Evolutionary conservation across 2,113 vertebrate genomes (phyloP).

Genomic region (Cheirogaleus medius): DNA sequence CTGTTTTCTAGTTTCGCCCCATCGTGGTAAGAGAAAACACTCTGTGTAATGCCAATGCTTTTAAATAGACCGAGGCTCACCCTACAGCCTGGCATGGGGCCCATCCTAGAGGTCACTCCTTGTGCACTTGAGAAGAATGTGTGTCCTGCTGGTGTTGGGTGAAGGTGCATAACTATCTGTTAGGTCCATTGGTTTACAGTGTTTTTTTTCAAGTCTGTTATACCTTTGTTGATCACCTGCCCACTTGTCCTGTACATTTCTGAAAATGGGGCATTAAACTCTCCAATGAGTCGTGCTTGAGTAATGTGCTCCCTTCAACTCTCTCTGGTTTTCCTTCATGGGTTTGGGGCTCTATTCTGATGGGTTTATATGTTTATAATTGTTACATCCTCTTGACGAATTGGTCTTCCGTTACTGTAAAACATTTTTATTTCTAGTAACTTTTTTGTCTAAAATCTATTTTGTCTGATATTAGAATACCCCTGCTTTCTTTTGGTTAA

Average conservation of each 20-base stretch:
- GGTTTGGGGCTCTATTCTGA: background rate
- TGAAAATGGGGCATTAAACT: background rate
- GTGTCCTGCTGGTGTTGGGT: background rate
- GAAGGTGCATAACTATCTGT: background rate
- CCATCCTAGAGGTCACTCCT: rapidly evolving
- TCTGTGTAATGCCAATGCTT: background rate
- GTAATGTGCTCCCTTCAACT: too few relatives aligned
- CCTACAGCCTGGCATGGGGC: rapidly evolving
- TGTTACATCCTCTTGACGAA: background rate
- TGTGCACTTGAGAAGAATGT: rapidly evolving
- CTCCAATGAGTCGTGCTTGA: rapidly evolving
- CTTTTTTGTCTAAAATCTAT: background rate
- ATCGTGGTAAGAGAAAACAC: rapidly evolving
- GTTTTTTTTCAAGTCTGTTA: background rate
- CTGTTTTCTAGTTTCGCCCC: background rate
- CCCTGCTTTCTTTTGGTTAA: too few relatives aligned
- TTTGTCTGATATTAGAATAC: background rate
- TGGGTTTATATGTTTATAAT: background rate
- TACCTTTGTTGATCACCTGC: background rate
- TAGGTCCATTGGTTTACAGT: rapidly evolving
- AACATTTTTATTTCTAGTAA: background rate
- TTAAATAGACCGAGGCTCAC: background rate
- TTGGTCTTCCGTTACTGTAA: background rate
- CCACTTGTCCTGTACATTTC: too few relatives aligned
- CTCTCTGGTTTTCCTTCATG: background rate